Base-by-base conservation (phyloP, 2,113 vertebrate species). In the Irena cyanogastra region DNA sequence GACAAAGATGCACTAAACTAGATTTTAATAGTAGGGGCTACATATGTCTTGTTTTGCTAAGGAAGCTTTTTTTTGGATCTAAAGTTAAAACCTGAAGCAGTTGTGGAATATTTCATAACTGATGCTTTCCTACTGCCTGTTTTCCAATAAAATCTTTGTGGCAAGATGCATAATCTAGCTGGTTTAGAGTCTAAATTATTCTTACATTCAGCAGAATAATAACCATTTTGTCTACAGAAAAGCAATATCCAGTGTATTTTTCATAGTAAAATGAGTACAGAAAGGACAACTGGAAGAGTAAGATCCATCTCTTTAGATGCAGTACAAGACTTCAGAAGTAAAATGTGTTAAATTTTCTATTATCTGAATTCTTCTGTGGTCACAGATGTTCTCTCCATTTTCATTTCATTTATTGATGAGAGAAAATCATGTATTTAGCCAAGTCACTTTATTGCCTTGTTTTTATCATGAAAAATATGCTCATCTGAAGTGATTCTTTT, bases 391-490 rank as follows among this genome's bases (percentile, higher is more conserved):
- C 66, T 70, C 44, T 39, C 21, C 75, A 41, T 18, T 89, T 87
- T 75, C 47, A 80, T 91, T 93, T 94, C 77, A 68, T 41, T 87
- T 94, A 89, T 28, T 93, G 69, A 82, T 72, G 89, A 79, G 54
- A 78, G 22, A 83, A 42, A 89, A 91, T 89, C 16, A 45, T 30
- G 50, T 65, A 82, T 66, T 94, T 86, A 89, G 39, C 74, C n/a
- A 76, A 56, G 49, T 31, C 61, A 85, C 39, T 87, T 94, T 41
- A 75, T 74, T 92, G 61, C 47, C 39, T 79, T 81, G 49, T 50
- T 88, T 92, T 74, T 52, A 27, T 89, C 6, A 47, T 6, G 10
- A 87, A 93, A 94, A 94, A 63, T 27, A 39, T 8, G 41, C 49
- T 75, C 33, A 87, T 78, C 83, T 69, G 65, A 92, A 94, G 17